Conservation (phyloP, 1,140 invertebrate species). For the Drosophila mayri region DNA sequence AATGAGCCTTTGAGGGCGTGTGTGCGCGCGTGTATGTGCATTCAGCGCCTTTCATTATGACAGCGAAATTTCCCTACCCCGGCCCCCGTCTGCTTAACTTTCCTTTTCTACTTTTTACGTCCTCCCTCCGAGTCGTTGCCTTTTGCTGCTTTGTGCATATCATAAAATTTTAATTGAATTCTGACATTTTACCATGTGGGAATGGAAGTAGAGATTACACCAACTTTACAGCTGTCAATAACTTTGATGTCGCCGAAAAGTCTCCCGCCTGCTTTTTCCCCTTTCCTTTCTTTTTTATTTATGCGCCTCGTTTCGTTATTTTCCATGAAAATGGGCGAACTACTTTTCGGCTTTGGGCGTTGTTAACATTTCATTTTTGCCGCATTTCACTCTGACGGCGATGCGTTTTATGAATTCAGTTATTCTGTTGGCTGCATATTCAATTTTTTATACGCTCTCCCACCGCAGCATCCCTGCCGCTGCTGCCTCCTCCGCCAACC, state of each 20-base stretch:
- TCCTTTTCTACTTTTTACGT: conserved; percentile 43
- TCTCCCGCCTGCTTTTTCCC: background rate
- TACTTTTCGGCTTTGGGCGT: conserved; percentile 74
- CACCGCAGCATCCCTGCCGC: conserved; percentile 32
- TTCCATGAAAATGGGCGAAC: conserved; percentile 48
- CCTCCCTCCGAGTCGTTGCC: conserved; percentile 12
- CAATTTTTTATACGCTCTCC: conserved; percentile 62
- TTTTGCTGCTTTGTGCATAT: conserved; percentile 68
- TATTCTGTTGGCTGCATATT: conserved; percentile 60
- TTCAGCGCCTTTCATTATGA: conserved; percentile 71
- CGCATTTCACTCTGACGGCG: conserved; percentile 44
- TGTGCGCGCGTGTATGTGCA: conserved; percentile 4
- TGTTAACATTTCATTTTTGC: conserved; percentile 67
- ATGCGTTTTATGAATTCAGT: conserved; percentile 61
- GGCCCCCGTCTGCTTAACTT: conserved; percentile 26
- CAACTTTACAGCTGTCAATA: conserved; percentile 81
- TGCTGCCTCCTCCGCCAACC: too few species aligned
- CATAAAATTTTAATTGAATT: conserved; percentile 82
- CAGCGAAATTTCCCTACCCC: conserved; percentile 35
- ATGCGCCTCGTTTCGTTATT: conserved; percentile 67
- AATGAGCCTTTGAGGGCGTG: conserved; percentile 49
- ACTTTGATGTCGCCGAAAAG: conserved; percentile 64
- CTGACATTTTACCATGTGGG: conserved; percentile 71
- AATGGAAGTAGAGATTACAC: conserved; percentile 50
- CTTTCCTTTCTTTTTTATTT: conserved; percentile 42